These are phyloP conservation scores for Macroglossus sobrinus DNA, from an alignment of 2,113 vertebrate genomes.

Conservation along the genomic window DNA sequence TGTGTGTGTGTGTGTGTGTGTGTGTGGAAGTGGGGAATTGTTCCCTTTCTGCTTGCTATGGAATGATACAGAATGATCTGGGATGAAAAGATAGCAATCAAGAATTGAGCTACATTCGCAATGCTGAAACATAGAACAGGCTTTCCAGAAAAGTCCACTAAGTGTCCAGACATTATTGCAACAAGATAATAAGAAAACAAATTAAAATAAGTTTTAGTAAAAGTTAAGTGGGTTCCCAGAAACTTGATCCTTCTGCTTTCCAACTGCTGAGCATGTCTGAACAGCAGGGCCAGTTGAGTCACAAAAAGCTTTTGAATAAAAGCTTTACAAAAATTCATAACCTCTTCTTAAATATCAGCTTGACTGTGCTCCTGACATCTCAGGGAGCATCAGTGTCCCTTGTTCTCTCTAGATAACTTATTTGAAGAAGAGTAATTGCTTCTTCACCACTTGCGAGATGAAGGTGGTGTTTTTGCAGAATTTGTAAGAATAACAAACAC, in stretches of 20 bases:
- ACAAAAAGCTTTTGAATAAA: constrained; percentile 21
- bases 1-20: too few species aligned
- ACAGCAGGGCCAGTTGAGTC: neutral
- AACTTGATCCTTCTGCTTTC: constrained; percentile 21
- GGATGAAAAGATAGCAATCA: neutral
- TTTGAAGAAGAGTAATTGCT: neutral
- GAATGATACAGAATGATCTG: neutral
- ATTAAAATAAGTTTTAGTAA: constrained; percentile 7
- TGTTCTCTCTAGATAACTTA: neutral
- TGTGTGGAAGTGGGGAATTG: neutral
- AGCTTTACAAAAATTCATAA: constrained; percentile 12
- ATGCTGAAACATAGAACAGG: neutral
- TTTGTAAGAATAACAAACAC: neutral
- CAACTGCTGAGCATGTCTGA: constrained; percentile 10
- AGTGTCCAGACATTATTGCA: neutral
- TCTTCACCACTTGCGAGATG: neutral
- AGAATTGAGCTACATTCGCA: neutral
- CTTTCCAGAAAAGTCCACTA: neutral
- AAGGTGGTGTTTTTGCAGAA: neutral
- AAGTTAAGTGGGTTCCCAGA: constrained; percentile 29
- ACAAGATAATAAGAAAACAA: neutral
- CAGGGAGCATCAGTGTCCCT: neutral
- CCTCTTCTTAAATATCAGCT: neutral
- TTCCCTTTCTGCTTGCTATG: neutral
- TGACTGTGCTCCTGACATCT: neutral